These are phyloP conservation scores for Camelus bactrianus DNA, from an alignment of 2,113 vertebrate species.

Conservation along the genomic window DNA sequence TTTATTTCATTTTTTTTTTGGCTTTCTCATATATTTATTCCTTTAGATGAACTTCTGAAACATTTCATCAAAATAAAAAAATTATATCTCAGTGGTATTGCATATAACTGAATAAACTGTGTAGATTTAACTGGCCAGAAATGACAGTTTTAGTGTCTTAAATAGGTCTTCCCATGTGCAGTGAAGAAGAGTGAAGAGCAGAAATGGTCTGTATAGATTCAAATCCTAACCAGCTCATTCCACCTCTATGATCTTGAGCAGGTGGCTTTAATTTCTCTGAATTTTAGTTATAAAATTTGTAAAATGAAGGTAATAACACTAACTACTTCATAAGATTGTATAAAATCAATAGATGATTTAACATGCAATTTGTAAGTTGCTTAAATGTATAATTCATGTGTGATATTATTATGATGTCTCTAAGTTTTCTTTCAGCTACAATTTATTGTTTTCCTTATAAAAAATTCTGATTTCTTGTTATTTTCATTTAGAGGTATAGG, in stretches of 20 bases:
- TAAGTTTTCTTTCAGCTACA: constrained; percentile 10
- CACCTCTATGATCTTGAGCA: background rate
- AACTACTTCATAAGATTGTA: background rate
- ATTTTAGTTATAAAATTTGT: background rate
- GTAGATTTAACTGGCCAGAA: background rate
- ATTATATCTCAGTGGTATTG: background rate
- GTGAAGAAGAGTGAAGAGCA: background rate
- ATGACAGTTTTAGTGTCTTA: background rate
- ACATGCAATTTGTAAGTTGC: background rate
- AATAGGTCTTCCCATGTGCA: background rate
- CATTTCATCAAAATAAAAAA: constrained; percentile 24
- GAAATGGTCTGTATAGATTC: background rate
- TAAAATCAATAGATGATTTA: constrained; percentile 24
- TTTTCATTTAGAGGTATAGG: background rate
- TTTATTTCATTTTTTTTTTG: background rate
- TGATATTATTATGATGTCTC: background rate
- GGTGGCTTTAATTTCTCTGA: background rate
- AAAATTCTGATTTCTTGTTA: background rate
- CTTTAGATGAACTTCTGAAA: background rate
- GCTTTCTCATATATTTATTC: background rate
- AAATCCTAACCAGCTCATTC: background rate
- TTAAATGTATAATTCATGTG: background rate
- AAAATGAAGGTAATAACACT: background rate
- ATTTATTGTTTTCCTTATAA: background rate
- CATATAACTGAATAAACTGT: background rate